Percentiles rank a stretch among this genome's conserved stretches.
phyloP scores from a whole-genome alignment of 2,113 vertebrate species.

The Melanerpes formicivorus region DNA sequence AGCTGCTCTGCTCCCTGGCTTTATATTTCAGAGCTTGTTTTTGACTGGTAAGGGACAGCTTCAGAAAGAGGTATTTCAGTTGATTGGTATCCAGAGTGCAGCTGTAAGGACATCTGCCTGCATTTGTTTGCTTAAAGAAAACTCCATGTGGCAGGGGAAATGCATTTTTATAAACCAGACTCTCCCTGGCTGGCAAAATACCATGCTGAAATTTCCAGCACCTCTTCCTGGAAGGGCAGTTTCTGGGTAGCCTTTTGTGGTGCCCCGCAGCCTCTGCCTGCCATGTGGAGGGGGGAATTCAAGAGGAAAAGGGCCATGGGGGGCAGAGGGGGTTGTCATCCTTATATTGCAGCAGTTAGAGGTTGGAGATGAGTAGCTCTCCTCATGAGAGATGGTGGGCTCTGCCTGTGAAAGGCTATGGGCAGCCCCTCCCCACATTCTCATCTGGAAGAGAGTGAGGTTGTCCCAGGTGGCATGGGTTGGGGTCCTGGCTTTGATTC shows the following conservation, averaged over 20 bases:
- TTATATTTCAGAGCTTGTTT: constrained; percentile 20
- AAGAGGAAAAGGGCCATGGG: not conserved
- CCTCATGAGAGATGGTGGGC: not conserved
- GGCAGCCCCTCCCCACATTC: not conserved
- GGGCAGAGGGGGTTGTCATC: not conserved
- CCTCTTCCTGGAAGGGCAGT: not conserved
- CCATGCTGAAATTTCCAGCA: not conserved
- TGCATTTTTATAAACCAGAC: not conserved
- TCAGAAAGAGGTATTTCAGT: constrained; percentile 35
- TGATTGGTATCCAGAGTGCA: constrained; percentile 44
- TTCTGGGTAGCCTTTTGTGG: not conserved
- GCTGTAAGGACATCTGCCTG: constrained; percentile 49
- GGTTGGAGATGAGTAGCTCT: not conserved
- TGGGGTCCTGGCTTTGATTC: not conserved
- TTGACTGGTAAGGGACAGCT: not conserved
- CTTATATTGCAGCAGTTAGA: not conserved
- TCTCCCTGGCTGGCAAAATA: not conserved
- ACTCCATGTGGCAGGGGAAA: constrained; percentile 17
- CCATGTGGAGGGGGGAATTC: not conserved
- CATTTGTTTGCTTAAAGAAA: constrained; percentile 49
- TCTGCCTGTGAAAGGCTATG: not conserved
- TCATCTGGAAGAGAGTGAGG: not conserved
- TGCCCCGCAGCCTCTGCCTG: not conserved
- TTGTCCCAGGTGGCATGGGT: not conserved
- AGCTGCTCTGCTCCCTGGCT: not conserved